phyloP scores from a whole-genome alignment of 53 echinoderm and acorn worm species.

The Temnopleurus reevesii region DNA sequence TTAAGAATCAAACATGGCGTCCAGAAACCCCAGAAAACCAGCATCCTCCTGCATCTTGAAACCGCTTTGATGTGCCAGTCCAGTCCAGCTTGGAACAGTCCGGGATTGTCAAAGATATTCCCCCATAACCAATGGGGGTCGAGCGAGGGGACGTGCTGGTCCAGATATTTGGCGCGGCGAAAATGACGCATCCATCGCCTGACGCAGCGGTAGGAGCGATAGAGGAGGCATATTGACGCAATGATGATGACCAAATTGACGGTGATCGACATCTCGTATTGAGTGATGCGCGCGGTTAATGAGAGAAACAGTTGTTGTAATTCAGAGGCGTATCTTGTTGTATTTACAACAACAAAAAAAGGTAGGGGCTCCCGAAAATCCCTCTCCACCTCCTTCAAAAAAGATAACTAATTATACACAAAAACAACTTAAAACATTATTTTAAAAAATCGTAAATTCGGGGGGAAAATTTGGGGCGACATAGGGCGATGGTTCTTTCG shows the following conservation, averaged over 20 bases:
- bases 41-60: neutral
- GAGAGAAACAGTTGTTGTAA: too few relatives aligned
- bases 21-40: constrained; percentile 48
- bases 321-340: too few relatives aligned
- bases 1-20: constrained; percentile 44
- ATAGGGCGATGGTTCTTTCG: too few relatives aligned
- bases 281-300: too few relatives aligned
- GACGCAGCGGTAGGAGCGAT: neutral
- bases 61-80: constrained; percentile 49
- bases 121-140: constrained; percentile 53
- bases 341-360: too few relatives aligned
- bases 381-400: too few relatives aligned
- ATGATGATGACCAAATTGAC: neutral
- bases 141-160: neutral
- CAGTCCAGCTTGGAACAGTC: constrained; percentile 31
- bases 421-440: too few relatives aligned
- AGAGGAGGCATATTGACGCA: neutral
- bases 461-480: too few relatives aligned
- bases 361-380: too few relatives aligned
- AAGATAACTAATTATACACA: too few relatives aligned
- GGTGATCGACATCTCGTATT: neutral
- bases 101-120: constrained; percentile 24
- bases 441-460: too few relatives aligned
- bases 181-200: neutral
- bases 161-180: neutral